A percentile compares a stretch with the other conserved stretches of the same genome.
These are phyloP conservation scores for Phania funesta DNA, from an alignment of 2,888 invertebrate species.

Conservation along the genomic window DNA sequence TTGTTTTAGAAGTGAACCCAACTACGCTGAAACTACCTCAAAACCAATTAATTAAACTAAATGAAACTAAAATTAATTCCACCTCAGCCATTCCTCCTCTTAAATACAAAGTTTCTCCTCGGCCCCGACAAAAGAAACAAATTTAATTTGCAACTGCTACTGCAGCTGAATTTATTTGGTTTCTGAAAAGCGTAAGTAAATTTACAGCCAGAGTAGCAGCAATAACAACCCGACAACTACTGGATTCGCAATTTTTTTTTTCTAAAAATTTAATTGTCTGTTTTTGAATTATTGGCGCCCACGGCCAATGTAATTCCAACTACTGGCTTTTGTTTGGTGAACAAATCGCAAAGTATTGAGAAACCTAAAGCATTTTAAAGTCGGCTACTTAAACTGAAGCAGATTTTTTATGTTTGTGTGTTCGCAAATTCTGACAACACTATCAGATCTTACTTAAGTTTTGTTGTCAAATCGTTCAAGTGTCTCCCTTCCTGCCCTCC, in stretches of 20 bases:
- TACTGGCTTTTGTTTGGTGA: conserved; percentile 29
- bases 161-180: conserved; percentile 10
- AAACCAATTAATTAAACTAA: conserved; percentile 76
- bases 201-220: conserved; percentile 48
- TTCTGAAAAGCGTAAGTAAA: conserved; percentile 37
- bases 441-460: conserved; percentile 17
- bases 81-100: conserved; percentile 1
- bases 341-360: conserved; percentile 19
- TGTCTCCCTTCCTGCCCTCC: neutral
- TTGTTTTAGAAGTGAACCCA: neutral
- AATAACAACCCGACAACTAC: conserved; percentile 31
- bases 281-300: conserved; percentile 75
- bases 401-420: neutral
- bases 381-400: conserved; percentile 38
- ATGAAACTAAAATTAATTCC: conserved; percentile 75
- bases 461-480: conserved; percentile 15
- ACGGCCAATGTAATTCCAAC: conserved; percentile 61
- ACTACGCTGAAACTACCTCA: conserved; percentile 32
- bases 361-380: conserved; percentile 9
- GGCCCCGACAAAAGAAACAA: conserved; percentile 7
- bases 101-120: conserved; percentile 19
- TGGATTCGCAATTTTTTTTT: conserved; percentile 3
- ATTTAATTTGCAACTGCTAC: neutral
- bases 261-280: conserved; percentile 72
- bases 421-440: conserved; percentile 27